Conservation (phyloP, 2,888 invertebrate species). For the Melipona bicolor region DNA sequence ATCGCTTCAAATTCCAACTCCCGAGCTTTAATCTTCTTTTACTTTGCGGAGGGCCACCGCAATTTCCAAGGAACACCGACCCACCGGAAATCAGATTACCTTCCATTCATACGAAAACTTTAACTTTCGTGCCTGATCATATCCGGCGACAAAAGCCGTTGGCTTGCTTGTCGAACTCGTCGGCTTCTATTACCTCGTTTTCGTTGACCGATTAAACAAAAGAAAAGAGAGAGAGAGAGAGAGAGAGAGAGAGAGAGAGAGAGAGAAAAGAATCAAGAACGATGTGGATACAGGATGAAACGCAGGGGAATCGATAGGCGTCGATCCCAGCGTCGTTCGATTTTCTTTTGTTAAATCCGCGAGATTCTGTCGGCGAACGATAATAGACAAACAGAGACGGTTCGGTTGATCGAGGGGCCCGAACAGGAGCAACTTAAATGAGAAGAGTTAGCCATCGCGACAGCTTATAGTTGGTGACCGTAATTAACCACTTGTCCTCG, state of each 20-base stretch:
- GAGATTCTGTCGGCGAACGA: conserved; percentile 15
- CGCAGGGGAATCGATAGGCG: background rate
- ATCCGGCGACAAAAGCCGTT: conserved; percentile 7
- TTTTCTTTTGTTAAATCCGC: background rate
- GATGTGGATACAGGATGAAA: background rate
- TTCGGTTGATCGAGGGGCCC: conserved; percentile 66
- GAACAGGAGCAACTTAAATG: conserved; percentile 64
- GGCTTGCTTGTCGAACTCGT: background rate
- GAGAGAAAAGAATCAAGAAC: no score
- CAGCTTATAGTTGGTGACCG: conserved; percentile 68
- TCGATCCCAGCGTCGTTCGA: background rate
- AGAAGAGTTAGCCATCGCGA: conserved; percentile 68
- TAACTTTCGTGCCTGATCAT: background rate
- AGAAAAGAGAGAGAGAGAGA: background rate
- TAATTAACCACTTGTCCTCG: conserved; percentile 76
- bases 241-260: no score
- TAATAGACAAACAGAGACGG: conserved; percentile 62
- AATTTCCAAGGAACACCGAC: conserved; percentile 63
- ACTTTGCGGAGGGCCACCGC: conserved; percentile 50
- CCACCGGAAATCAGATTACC: conserved; percentile 59
- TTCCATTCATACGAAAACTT: conserved; percentile 57
- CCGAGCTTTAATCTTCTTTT: conserved; percentile 67
- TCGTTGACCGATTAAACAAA: background rate
- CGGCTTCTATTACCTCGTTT: background rate
- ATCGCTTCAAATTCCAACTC: conserved; percentile 65